Percentiles rank a stretch among this genome's conserved stretches.
Evolutionary conservation across 2,888 invertebrate species (phyloP).

Genomic region (Stictocephala bisonia): DNA sequence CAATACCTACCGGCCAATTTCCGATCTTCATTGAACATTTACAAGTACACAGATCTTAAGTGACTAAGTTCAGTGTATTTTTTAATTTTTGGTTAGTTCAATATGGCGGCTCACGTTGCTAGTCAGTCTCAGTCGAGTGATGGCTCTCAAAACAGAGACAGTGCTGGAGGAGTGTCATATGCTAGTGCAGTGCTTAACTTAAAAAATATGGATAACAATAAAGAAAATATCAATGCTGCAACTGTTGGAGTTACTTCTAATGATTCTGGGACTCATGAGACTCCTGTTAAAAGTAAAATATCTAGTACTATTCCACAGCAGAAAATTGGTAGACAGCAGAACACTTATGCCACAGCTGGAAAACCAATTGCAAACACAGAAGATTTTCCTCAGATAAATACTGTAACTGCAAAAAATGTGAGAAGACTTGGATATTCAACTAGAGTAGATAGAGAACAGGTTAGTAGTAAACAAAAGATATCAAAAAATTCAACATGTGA

Average conservation of each 20-base stretch:
- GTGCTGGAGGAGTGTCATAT: conserved; percentile 75
- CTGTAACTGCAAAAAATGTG: conserved; percentile 46
- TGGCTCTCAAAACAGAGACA: conserved; percentile 53
- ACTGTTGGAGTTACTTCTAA: conserved; percentile 39
- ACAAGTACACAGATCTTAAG: no score
- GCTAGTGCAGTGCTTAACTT: conserved; percentile 78
- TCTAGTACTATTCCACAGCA: conserved; percentile 44
- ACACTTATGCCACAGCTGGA: conserved; percentile 41
- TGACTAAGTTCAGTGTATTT: no score
- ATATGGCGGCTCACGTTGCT: conserved; percentile 67
- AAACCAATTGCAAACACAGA: conserved; percentile 48
- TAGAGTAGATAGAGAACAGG: conserved; percentile 51
- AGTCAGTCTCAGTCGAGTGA: conserved; percentile 50
- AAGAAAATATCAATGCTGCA: conserved; percentile 54
- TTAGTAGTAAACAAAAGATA: conserved; percentile 47
- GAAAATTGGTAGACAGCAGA: conserved; percentile 43
- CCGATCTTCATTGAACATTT: background rate
- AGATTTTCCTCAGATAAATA: conserved; percentile 55
- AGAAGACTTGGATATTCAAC: conserved; percentile 36
- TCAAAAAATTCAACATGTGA: conserved; percentile 57
- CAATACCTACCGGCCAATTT: background rate
- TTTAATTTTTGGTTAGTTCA: conserved; percentile 58
- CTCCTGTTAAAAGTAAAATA: conserved; percentile 43
- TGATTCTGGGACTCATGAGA: conserved; percentile 40
- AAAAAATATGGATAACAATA: conserved; percentile 59